These are phyloP conservation scores for Cotesia vestalis DNA, from an alignment of 1,140 invertebrate species.

Conservation along the genomic window DNA sequence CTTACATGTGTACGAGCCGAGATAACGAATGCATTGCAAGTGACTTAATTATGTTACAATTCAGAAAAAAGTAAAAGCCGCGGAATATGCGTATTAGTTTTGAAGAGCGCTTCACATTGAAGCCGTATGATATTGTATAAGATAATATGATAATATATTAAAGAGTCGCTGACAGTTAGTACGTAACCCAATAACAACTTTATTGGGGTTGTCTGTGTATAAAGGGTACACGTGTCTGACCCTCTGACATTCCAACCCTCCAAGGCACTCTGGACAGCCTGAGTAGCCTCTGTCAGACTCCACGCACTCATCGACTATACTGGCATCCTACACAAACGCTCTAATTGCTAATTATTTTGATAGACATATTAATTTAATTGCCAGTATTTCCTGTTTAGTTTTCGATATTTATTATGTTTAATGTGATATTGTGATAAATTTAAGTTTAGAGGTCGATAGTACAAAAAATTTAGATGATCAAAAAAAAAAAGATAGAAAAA, in stretches of 20 bases:
- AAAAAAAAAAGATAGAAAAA: no score
- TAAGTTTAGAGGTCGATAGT: no score
- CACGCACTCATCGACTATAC: conserved; percentile 8
- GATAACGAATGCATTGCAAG: no score
- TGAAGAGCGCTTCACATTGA: conserved; percentile 1
- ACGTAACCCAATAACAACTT: conserved; percentile 45
- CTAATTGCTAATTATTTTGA: conserved; percentile 45
- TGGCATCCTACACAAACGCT: not conserved
- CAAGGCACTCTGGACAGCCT: not conserved
- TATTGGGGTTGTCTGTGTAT: conserved; percentile 42
- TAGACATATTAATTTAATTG: conserved; percentile 18
- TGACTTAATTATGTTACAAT: no score
- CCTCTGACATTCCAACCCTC: conserved; percentile 49
- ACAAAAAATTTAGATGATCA: no score
- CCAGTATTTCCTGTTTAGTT: no score
- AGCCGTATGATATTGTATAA: not conserved
- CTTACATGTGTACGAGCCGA: not conserved
- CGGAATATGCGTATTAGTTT: not conserved
- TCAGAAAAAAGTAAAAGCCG: no score
- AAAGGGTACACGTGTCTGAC: conserved; percentile 41
- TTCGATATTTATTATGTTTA: no score
- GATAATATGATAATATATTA: not conserved
- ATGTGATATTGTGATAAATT: no score
- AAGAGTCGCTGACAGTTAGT: conserved; percentile 21
- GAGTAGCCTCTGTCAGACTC: not conserved